Conservation (phyloP, 2,888 invertebrate genomes). For the Thelaira solivaga region DNA sequence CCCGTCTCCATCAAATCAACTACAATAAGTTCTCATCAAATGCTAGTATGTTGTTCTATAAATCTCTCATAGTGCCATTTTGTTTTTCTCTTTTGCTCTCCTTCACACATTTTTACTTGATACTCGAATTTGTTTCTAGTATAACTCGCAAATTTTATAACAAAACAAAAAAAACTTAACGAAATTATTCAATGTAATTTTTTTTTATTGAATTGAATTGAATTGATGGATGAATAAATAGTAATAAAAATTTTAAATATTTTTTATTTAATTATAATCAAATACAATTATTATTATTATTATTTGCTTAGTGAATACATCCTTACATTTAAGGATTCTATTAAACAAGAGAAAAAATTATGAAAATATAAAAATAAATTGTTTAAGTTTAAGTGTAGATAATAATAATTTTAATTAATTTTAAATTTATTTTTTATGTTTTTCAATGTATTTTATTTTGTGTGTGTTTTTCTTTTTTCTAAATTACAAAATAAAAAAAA, state of each 20-base stretch:
- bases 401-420: conserved; percentile 20
- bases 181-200: conserved; percentile 8
- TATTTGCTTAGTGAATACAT: conserved; percentile 56
- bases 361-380: conserved; percentile 10
- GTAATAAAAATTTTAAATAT: background rate
- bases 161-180: conserved; percentile 1
- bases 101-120: background rate
- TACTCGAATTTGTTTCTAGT: too few species aligned
- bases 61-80: conserved; percentile 54
- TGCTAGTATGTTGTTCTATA: conserved; percentile 29
- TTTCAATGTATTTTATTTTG: conserved; percentile 50
- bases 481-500: too few species aligned
- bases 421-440: conserved; percentile 42
- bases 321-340: conserved; percentile 62
- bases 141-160: conserved; percentile 37
- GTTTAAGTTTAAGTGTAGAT: conserved; percentile 21
- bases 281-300: conserved; percentile 28
- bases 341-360: conserved; percentile 12
- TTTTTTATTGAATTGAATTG: background rate
- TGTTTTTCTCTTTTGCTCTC: background rate
- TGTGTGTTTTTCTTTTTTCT: conserved; percentile 51
- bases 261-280: conserved; percentile 14
- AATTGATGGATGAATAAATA: conserved; percentile 10
- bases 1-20: background rate
- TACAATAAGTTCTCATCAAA: background rate